phyloP scores from a whole-genome alignment of 1,140 invertebrate genomes.

The Temnothorax nylanderi region DNA sequence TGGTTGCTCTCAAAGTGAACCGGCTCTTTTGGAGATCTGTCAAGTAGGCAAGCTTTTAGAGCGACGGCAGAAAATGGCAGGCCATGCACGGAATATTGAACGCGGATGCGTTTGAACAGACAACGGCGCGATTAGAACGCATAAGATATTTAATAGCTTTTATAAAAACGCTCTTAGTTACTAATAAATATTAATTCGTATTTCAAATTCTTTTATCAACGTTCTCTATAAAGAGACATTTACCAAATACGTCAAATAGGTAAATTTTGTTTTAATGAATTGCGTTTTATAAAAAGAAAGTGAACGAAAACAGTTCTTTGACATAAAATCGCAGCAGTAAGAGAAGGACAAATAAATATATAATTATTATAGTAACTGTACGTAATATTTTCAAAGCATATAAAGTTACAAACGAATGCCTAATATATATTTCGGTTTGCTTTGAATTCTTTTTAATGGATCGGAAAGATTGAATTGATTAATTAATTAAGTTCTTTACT shows the following conservation, averaged over 20 bases:
- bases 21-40: constrained; percentile 48
- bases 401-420: not conserved
- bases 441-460: not conserved
- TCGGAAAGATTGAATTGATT: not conserved
- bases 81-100: constrained; percentile 20
- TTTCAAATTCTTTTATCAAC: not conserved
- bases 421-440: not conserved
- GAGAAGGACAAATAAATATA: not conserved
- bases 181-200: not conserved
- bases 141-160: constrained; percentile 27
- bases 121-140: constrained; percentile 26
- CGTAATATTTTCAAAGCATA: not conserved
- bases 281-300: not conserved
- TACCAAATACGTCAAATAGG: not conserved
- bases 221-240: not conserved
- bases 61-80: constrained; percentile 45
- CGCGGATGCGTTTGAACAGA: constrained; percentile 46
- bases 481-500: not conserved
- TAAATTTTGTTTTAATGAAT: constrained; percentile 10
- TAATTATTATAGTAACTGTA: not conserved
- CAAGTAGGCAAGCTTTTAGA: constrained; percentile 58
- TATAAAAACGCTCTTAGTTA: not conserved
- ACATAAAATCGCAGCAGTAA: not conserved
- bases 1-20: constrained; percentile 58
- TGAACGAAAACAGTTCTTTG: not conserved